Evolutionary conservation across 2,888 invertebrate species (phyloP).

Genomic region (Beris morrisii): DNA sequence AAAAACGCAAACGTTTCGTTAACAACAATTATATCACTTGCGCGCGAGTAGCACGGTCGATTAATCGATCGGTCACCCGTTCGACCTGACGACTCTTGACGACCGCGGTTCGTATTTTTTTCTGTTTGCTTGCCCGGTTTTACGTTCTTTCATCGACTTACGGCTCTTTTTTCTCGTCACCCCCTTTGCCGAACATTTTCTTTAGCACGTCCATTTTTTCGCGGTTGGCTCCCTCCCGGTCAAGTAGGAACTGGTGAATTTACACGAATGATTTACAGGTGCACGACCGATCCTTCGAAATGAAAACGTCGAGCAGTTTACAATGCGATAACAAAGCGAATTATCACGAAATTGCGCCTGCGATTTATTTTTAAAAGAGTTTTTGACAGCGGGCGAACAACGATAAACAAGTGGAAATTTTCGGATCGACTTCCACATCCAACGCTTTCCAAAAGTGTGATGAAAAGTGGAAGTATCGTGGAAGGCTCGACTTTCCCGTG

Average conservation of each 20-base stretch:
- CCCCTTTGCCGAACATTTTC: conserved; percentile 48
- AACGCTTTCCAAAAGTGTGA: no score
- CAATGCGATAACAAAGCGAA: conserved; percentile 19
- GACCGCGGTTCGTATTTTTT: conserved; percentile 33
- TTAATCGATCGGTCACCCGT: conserved; percentile 38
- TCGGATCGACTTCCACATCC: no score
- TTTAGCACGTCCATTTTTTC: conserved; percentile 48
- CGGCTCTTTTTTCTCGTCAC: conserved; percentile 42
- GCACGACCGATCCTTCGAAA: neutral
- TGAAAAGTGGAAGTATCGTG: no score
- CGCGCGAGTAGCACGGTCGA: neutral
- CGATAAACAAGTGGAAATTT: no score
- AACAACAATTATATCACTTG: neutral
- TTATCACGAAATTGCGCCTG: conserved; percentile 25
- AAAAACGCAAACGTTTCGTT: neutral
- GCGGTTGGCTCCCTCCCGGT: neutral
- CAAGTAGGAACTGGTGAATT: neutral
- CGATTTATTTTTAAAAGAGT: conserved; percentile 23
- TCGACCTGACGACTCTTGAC: conserved; percentile 32
- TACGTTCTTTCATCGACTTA: conserved; percentile 5
- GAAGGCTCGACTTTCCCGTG: no score
- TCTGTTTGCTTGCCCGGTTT: conserved; percentile 10
- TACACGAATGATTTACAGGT: conserved; percentile 8
- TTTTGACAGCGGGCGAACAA: conserved; percentile 11
- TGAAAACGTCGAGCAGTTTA: neutral